Evolutionary conservation across 2,888 invertebrate species (phyloP), one percentile per base, ranked within the genome.

Genomic region (Xestia rhomboidea): DNA sequence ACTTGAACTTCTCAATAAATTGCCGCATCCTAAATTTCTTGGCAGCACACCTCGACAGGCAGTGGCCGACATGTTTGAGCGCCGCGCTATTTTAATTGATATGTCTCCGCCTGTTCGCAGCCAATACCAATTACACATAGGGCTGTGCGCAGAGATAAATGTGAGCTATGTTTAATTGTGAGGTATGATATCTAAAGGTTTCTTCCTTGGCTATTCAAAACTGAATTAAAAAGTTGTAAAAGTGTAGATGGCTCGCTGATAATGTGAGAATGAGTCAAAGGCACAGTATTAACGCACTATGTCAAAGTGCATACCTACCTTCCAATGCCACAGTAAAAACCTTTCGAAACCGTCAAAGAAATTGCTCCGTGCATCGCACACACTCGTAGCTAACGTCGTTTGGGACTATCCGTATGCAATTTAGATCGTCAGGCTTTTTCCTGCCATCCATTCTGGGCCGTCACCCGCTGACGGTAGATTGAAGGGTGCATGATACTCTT

Each of bases 51-150:
- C 44, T 68, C 73, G 44, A 73, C 87, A 71, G 49, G 84, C 73
- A 83, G 91, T 90, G 89, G 89, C 88, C 79, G 84, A 87, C 91
- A 90, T 91, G 89, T 87, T 87, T 86, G 91, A 85, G 86, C 83
- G 85, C 87, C 79, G 89, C 89, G 92, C 93, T 93, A 95, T 95
- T 95, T 95, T 95, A 95, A 95, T 96, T 95, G 95, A 95, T 95
- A 95, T 95, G 95, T 95, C 95, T 93, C 89, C 89, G 90, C 80
- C 86, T 82, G 87, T 85, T 84, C 84, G 79, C 90, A 91, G 90
- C 86, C 92, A 88, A 90, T 92, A 92, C 91, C 92, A 91, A 93
- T 93, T 91, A 91, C 85, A 84, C 86, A 64, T 73, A 84, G 86
- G 82, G 89, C 63, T 88, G 87, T 71, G 67, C 75, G n/a, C 10